A percentile compares a stretch with the other conserved stretches of the same genome.
These are phyloP conservation scores for Nothobranchius furzeri DNA, from an alignment of 2,113 vertebrate genomes.

Conservation along the genomic window DNA sequence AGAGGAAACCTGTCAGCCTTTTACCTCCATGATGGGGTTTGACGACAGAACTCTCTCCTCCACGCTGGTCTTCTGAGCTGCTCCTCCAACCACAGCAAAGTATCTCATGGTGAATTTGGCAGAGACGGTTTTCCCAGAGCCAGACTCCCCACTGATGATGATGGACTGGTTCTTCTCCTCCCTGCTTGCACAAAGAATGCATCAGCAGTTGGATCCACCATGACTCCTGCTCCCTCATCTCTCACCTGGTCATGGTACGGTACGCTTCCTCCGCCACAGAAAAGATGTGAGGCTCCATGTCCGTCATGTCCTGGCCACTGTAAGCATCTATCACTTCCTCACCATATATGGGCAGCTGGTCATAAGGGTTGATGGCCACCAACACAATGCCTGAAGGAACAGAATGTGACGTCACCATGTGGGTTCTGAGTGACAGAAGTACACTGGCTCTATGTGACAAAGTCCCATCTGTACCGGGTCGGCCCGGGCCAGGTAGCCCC, in stretches of 20 bases:
- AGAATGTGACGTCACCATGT: background rate
- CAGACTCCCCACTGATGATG: conserved; percentile 84
- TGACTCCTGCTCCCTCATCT: background rate
- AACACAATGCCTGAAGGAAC: conserved; percentile 79
- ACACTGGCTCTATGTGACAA: no score
- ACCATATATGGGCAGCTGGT: conserved; percentile 81
- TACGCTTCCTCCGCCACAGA: conserved; percentile 84
- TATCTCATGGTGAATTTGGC: conserved; percentile 83
- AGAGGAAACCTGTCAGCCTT: background rate
- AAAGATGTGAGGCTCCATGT: conserved; percentile 85
- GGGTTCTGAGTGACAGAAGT: no score
- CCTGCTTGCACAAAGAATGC: conserved; percentile 46
- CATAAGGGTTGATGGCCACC: conserved; percentile 83
- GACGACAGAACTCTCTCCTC: conserved; percentile 81
- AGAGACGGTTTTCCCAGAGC: conserved; percentile 82
- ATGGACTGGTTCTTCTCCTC: conserved; percentile 83
- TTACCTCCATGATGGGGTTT: conserved; percentile 84
- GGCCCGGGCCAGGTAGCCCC: no score
- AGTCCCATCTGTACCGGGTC: no score
- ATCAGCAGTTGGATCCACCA: background rate
- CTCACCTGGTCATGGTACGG: conserved; percentile 81
- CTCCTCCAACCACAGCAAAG: conserved; percentile 82
- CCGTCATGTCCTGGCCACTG: conserved; percentile 80
- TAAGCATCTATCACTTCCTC: conserved; percentile 84
- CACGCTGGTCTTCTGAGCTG: conserved; percentile 78